Base-by-base conservation (phyloP, 2,888 invertebrate species). In the Lobophora halterata region DNA sequence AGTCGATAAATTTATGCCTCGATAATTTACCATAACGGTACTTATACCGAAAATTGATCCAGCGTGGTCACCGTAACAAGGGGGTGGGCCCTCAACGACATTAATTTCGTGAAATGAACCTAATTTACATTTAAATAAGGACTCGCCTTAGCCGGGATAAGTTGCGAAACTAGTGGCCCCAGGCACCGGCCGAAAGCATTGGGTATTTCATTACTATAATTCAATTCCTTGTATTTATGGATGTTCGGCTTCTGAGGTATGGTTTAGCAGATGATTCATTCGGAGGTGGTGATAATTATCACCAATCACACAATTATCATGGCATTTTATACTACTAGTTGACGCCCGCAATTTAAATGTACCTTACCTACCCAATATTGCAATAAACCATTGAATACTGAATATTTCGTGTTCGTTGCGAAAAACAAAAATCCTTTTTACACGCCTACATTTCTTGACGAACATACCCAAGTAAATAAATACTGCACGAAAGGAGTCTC, bases 51-150 rank as follows among this genome's bases (percentile, higher is more conserved):
- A 42, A 32, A 28, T 2, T 21, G 2, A 8, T 19, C 31, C 42
- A 30, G 38, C 40, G 59, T 79, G 80, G 86, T 58, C 71, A 72
- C 77, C 48, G 49, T 63, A 71, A 67, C 52, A 62, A 57, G 78
- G 88, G 90, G 90, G 88, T 88, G 89, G 83, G 78, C 71, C n/a
- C 85, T 82, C 79, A 74, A 83, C 88, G 91, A 92, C 93, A 93
- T 93, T 93, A 93, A 93, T 93, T 93, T 93, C 91, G 92, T 91
- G 92, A 93, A 93, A 93, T 93, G 93, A 93, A 93, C 92, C 93
- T 93, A 93, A 93, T 93, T 93, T 93, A 91, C 93, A 93, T 93
- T 93, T 93, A 93, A 93, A 93, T 93, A 93, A 93, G 93, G 92
- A 90, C 81, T 85, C 66, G 87, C 87, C 86, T 87, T 87, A 86